Percentiles rank a stretch among this genome's conserved stretches.
These are phyloP conservation scores for honey bee (Apis mellifera) DNA, from an alignment of 1,140 invertebrate genomes.

Conservation along the genomic window DNA sequence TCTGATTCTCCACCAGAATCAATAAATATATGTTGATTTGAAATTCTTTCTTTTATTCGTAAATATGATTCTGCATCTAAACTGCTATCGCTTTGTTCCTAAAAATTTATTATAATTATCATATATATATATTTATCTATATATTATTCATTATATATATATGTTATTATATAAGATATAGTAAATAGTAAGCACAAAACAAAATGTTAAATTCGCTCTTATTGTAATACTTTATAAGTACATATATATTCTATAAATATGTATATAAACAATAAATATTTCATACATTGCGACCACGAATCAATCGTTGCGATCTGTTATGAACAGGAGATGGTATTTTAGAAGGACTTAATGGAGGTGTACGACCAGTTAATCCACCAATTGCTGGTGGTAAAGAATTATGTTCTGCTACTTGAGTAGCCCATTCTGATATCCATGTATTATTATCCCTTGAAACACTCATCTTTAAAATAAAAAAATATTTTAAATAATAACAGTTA, in stretches of 20 bases:
- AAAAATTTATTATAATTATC: conserved; percentile 19
- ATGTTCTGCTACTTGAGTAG: conserved; percentile 81
- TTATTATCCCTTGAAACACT: conserved; percentile 66
- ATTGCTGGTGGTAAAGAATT: conserved; percentile 72
- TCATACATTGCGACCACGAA: conserved; percentile 63
- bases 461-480: conserved; percentile 52
- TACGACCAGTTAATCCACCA: conserved; percentile 71
- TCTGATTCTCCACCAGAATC: conserved; percentile 72
- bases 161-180: too few species aligned
- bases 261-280: conserved; percentile 6
- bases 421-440: conserved; percentile 84
- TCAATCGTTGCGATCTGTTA: conserved; percentile 75
- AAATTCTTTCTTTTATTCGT: conserved; percentile 83
- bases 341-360: conserved; percentile 84
- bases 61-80: conserved; percentile 85
- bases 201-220: too few species aligned
- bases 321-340: conserved; percentile 85
- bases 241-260: background rate
- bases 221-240: too few species aligned
- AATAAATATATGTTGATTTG: conserved; percentile 60
- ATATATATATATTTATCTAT: background rate
- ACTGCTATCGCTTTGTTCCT: conserved; percentile 77
- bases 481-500: background rate
- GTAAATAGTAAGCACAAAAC: too few species aligned
- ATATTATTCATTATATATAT: background rate